Conservation (phyloP, 1,140 invertebrate genomes). For the Drosophila burlai region DNA sequence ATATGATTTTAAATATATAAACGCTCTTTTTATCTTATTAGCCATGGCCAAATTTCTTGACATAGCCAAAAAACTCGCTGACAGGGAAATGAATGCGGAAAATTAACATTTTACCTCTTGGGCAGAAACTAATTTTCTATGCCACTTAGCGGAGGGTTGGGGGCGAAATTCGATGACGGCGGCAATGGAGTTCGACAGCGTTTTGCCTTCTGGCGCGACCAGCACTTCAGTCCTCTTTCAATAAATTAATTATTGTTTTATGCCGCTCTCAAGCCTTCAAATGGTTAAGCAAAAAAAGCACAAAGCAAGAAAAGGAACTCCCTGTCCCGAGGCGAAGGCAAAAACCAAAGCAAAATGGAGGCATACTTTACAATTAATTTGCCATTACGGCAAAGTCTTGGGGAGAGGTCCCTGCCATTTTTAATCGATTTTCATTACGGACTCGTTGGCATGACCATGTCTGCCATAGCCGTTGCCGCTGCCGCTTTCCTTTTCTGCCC, state of each 20-base stretch:
- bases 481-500: not conserved
- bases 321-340: conserved; percentile 60
- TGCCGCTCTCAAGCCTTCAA: conserved; percentile 74
- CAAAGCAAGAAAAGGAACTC: conserved; percentile 55
- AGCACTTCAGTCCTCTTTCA: conserved; percentile 71
- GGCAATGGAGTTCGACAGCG: conserved; percentile 23
- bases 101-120: conserved; percentile 74
- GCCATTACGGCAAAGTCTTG: conserved; percentile 57
- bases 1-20: not conserved
- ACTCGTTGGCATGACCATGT: conserved; percentile 43
- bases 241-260: conserved; percentile 84
- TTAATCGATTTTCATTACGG: conserved; percentile 81
- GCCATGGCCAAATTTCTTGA: not conserved
- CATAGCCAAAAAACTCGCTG: not conserved
- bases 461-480: not conserved
- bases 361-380: conserved; percentile 82
- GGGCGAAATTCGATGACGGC: conserved; percentile 14
- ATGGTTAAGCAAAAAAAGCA: conserved; percentile 36
- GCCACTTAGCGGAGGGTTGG: conserved; percentile 60
- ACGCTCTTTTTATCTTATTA: not conserved
- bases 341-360: conserved; percentile 76
- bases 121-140: conserved; percentile 79
- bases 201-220: conserved; percentile 54
- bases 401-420: conserved; percentile 50
- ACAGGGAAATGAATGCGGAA: conserved; percentile 33